Evolutionary conservation across 2,888 invertebrate species (phyloP).

Genomic region (Pasiphila rectangulata): DNA sequence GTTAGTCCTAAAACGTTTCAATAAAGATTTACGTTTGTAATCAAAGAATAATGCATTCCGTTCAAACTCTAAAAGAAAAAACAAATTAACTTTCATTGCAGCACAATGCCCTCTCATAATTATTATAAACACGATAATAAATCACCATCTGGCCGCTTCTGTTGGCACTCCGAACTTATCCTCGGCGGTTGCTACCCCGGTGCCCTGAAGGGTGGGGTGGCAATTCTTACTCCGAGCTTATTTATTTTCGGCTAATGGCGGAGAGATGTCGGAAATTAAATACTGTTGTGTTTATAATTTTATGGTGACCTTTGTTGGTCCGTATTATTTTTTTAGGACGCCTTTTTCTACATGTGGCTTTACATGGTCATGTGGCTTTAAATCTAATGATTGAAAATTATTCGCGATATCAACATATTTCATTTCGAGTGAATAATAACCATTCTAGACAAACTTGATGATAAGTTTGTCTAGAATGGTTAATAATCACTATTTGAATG

Average conservation of each 20-base stretch:
- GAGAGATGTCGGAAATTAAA: constrained; percentile 69
- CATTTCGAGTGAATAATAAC: too few species aligned
- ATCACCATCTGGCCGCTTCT: constrained; percentile 75
- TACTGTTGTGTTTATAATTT: constrained; percentile 44
- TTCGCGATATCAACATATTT: too few species aligned
- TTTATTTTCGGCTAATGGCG: constrained; percentile 71
- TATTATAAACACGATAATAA: constrained; percentile 77
- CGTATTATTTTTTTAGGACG: background rate
- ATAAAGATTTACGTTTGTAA: too few species aligned
- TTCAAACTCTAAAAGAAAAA: background rate
- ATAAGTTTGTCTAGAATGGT: too few species aligned
- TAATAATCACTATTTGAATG: too few species aligned
- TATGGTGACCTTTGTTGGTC: background rate
- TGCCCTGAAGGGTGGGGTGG: constrained; percentile 37
- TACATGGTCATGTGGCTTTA: too few species aligned
- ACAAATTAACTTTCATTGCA: constrained; percentile 10
- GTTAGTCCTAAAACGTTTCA: too few species aligned
- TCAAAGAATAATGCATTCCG: too few species aligned
- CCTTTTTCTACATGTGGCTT: too few species aligned
- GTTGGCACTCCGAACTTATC: constrained; percentile 74
- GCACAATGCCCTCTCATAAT: constrained; percentile 64
- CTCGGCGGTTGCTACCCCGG: constrained; percentile 32
- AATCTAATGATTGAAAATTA: too few species aligned
- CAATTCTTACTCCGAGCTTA: constrained; percentile 58
- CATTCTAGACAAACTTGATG: too few species aligned